Base-by-base conservation (phyloP, 2,888 invertebrate species). In the Drosophila ezoana region DNA sequence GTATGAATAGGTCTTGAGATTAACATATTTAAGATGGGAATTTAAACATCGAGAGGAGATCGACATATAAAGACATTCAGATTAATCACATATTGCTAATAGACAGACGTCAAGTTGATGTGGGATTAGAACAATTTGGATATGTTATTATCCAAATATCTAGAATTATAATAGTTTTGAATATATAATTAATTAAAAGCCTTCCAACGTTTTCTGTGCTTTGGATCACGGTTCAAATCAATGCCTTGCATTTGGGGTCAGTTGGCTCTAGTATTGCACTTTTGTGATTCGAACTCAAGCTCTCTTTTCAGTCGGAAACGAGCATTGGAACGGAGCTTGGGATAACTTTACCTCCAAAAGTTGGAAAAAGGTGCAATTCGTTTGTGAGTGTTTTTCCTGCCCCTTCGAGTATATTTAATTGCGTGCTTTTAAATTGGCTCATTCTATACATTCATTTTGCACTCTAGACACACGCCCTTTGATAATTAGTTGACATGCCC, bases 401-500 rank as follows among this genome's bases (percentile, higher is more conserved):
- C 23, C n/a, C 13, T 14, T 8, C 32, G 1, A 37, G 13, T 40
- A 54, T 28, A 66, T 59, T 54, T 48, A 57, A 64, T 32, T 14
- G 57, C 41, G 23, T 48, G 48, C 53, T 65, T 54, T 38, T 38
- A 56, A 52, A 20, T 16, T 11, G 14, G 16, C 40, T 38, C 48
- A 38, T 44, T 37, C 14, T 16, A 18, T 13, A 38, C 60, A 53
- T 38, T 56, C 44, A 41, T 40, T 72, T 58, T 20, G 49, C 54
- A 60, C 62, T 66, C 44, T 2, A 62, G 61, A 64, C 79, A 44
- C 79, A 84, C 87, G 85, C 79, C 82, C 82, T 48, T 53, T 40
- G 73, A 73, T 87, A 87, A 82, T 82, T 82, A 82, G 82, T 69
- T 63, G 85, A 83, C 68, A 63, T 64, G 64, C 40, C 79, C 79